These are phyloP conservation scores for Penaeus monodon DNA, from an alignment of 2,888 invertebrate genomes.

Conservation along the genomic window DNA sequence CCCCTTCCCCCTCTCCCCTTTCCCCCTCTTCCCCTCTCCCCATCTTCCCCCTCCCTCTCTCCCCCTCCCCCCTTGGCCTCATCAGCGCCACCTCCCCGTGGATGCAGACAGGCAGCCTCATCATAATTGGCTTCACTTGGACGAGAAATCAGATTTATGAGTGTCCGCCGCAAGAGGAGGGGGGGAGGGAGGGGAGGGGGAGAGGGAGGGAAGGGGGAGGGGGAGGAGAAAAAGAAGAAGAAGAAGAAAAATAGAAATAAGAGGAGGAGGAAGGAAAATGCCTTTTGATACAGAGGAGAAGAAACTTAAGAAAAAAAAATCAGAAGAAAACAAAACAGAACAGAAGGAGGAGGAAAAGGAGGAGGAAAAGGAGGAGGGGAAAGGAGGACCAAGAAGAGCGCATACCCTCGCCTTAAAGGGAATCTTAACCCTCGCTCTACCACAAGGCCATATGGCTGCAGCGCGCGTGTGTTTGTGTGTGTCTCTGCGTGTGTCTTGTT, in stretches of 20 bases:
- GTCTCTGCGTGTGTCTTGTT: not conserved
- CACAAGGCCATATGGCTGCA: too few species aligned
- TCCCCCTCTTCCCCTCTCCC: not conserved
- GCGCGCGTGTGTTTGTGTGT: not conserved
- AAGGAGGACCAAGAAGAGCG: not conserved
- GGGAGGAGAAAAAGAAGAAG: not conserved
- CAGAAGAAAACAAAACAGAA: not conserved
- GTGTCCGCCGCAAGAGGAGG: not conserved
- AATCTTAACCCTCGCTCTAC: not conserved
- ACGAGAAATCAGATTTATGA: not conserved
- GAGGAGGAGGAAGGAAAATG: not conserved
- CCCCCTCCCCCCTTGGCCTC: not conserved
- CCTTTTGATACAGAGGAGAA: not conserved
- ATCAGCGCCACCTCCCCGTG: not conserved
- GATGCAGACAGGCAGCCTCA: not conserved
- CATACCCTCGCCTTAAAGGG: not conserved
- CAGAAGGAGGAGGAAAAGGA: not conserved
- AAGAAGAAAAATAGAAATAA: not conserved
- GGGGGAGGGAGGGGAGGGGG: not conserved
- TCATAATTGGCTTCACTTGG: too few species aligned
- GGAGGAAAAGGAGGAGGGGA: not conserved
- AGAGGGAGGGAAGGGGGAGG: not conserved
- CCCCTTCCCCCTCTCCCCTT: not conserved
- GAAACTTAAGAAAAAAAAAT: not conserved
- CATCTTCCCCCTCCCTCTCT: not conserved